These are phyloP conservation scores for Otus sunia DNA, from an alignment of 2,113 vertebrate species.

Conservation along the genomic window DNA sequence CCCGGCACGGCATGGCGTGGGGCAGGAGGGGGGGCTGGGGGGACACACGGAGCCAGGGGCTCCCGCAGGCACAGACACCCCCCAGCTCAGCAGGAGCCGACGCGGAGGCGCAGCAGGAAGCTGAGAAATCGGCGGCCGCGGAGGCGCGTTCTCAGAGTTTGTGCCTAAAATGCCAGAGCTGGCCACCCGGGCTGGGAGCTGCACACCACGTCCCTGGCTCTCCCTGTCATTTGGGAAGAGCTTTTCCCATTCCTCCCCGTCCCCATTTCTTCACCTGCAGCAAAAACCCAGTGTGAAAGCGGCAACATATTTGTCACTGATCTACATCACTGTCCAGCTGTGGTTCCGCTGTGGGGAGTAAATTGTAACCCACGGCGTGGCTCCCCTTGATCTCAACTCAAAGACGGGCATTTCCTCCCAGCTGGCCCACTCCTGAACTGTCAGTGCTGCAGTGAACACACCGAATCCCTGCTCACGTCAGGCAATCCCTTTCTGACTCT, in stretches of 20 bases:
- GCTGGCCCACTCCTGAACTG: neutral
- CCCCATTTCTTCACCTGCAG: neutral
- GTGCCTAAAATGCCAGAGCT: neutral
- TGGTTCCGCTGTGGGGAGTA: fast-evolving
- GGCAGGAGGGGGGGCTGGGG: too few relatives aligned
- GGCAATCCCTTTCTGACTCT: neutral
- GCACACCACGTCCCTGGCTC: neutral
- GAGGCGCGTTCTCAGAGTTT: neutral
- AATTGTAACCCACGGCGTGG: neutral
- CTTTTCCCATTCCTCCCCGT: neutral
- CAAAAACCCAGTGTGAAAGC: neutral
- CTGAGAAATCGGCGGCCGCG: too few relatives aligned
- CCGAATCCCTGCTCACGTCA: neutral
- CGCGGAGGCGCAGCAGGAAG: fast-evolving
- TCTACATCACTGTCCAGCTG: neutral
- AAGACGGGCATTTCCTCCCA: neutral
- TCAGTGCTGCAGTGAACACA: neutral
- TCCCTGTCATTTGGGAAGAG: neutral
- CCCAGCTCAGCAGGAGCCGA: neutral
- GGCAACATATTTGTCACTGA: neutral
- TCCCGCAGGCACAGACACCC: neutral
- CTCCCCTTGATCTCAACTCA: neutral
- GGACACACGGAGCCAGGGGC: fast-evolving
- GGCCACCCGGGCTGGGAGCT: neutral
- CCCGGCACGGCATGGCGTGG: fast-evolving